Evolutionary conservation across 2,888 invertebrate genomes (phyloP), one percentile per base, ranked within the genome.

Genomic region (Lypha dubia): DNA sequence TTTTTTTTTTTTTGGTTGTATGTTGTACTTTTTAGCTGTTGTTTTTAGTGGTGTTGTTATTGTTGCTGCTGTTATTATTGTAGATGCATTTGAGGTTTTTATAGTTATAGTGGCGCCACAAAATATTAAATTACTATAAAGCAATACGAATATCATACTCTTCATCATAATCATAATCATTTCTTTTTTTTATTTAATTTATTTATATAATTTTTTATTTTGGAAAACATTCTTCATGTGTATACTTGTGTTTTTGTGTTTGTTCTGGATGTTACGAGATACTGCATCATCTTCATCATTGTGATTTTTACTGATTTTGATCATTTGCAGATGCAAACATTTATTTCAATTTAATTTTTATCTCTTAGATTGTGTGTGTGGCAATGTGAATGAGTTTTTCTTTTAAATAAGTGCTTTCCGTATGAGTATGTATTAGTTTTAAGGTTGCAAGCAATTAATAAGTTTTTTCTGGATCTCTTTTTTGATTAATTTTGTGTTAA

Each of bases 41-140:
- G n/a, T n/a, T n/a, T n/a, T n/a, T n/a, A n/a, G n/a, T n/a, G 65
- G 86, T 32, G 22, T 22, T 56, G 63, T 22, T 53, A 4, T 87
- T 89, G 51, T 60, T 67, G 38, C 17, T 56, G 63, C 17, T 53
- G 5, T 87, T 89, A 44, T 60, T 67, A 28, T 70, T 75, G 60
- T 53, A 53, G 70, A 8, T 35, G 74, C 24, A 77, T 58, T 53
- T 84, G 60, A 24, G 62, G 24, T 70, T 91, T 91, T 91, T 91
- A 91, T 91, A 89, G 89, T 88, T 89, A 86, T 89, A 86, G 89
- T 91, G 91, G 91, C 91, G 91, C 91, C 91, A 91, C 89, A 88
- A 90, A 90, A 90, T 91, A 90, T 90, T 91, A 91, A 90, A 90
- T 91, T 90, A 91, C 91, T 86, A 75, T 73, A 65, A 71, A 74